Evolutionary conservation across 1,140 invertebrate species (phyloP).

Genomic region (Temnothorax nylanderi): DNA sequence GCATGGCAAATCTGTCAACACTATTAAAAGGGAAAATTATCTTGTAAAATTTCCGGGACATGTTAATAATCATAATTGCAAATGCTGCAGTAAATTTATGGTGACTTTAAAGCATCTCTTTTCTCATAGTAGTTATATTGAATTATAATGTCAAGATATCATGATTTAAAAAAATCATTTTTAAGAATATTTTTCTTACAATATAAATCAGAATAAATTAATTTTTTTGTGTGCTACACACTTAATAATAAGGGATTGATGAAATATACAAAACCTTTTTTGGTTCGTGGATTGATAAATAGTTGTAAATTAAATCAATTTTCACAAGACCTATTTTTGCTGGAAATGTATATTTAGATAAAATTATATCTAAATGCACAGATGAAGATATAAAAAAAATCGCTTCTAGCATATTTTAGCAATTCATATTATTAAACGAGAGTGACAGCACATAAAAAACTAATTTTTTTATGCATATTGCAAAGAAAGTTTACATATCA

Average conservation of each 20-base stretch:
- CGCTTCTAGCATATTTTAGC: neutral
- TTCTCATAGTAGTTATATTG: neutral
- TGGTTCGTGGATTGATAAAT: neutral
- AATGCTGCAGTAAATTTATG: neutral
- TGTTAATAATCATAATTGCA: neutral
- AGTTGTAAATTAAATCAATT: neutral
- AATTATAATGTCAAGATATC: neutral
- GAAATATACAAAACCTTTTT: neutral
- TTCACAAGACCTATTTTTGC: neutral
- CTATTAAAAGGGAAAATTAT: neutral
- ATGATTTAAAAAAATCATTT: neutral
- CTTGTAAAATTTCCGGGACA: neutral
- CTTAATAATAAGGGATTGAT: neutral
- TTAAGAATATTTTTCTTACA: neutral
- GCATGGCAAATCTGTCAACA: neutral
- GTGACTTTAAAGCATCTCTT: neutral
- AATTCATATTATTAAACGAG: neutral
- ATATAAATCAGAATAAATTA: neutral
- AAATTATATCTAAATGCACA: neutral
- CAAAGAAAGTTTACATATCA: neutral
- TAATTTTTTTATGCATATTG: neutral
- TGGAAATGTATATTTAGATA: neutral
- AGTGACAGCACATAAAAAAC: neutral
- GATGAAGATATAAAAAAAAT: too few species aligned
- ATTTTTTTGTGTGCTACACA: neutral